phyloP scores from a whole-genome alignment of 1,140 invertebrate species.

The Andricus grossulariae region DNA sequence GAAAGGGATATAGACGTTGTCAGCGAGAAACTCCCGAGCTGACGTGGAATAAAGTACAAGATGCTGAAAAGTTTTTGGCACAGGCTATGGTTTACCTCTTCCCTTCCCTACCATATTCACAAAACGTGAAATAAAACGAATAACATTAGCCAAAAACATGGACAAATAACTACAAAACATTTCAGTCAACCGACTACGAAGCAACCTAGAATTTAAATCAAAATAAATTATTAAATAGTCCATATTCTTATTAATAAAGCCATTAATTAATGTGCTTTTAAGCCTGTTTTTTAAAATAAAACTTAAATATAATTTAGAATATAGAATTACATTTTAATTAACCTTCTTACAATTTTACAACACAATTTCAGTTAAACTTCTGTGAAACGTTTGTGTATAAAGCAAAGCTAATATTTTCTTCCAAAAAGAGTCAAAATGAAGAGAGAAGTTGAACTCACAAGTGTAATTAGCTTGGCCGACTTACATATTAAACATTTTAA shows the following conservation, averaged over 20 bases:
- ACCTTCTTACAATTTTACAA: too few species aligned
- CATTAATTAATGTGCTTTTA: too few species aligned
- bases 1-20: constrained; percentile 48
- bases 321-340: too few species aligned
- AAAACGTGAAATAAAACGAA: not conserved
- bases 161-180: too few species aligned
- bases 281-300: too few species aligned
- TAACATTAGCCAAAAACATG: not conserved
- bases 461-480: not conserved
- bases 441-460: not conserved
- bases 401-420: not conserved
- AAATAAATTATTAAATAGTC: too few species aligned
- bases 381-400: too few species aligned
- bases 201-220: too few species aligned
- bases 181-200: too few species aligned
- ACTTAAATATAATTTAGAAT: too few species aligned
- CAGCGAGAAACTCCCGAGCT: constrained; percentile 42
- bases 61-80: constrained; percentile 57
- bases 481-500: constrained; percentile 2
- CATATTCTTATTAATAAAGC: too few species aligned
- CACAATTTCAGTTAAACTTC: too few species aligned
- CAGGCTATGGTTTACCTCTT: constrained; percentile 37
- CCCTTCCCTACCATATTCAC: not conserved
- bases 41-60: constrained; percentile 57
- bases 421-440: not conserved